These are phyloP conservation scores for Varanus salvator DNA, from an alignment of 2,113 vertebrate genomes.

Conservation along the genomic window DNA sequence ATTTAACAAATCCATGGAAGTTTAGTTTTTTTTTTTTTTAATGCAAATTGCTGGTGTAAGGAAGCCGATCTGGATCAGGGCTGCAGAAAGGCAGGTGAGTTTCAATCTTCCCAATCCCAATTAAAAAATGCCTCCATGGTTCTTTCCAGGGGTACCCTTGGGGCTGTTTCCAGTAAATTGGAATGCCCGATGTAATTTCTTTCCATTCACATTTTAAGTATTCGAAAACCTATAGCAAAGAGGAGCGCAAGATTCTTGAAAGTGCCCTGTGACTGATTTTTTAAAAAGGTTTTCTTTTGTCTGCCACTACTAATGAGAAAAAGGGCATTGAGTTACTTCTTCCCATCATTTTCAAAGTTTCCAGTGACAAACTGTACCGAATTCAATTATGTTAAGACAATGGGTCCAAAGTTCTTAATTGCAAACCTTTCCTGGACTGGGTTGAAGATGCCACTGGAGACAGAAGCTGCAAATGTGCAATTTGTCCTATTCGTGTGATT, in stretches of 20 bases:
- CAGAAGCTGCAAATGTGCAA: not conserved
- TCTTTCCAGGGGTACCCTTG: too few species aligned
- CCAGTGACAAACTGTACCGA: not conserved
- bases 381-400: conserved; percentile 6
- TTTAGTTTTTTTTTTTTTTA: not conserved
- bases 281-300: not conserved
- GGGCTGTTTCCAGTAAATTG: not conserved
- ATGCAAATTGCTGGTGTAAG: not conserved
- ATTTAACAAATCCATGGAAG: not conserved
- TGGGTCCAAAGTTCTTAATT: conserved; percentile 10
- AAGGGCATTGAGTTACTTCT: not conserved
- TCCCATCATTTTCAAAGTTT: not conserved
- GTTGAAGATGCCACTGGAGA: not conserved
- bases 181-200: not conserved
- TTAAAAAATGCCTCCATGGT: not conserved
- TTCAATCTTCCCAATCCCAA: not conserved
- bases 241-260: not conserved
- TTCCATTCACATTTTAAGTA: not conserved
- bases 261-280: not conserved
- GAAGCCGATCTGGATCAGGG: not conserved
- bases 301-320: not conserved
- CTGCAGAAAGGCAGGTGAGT: not conserved
- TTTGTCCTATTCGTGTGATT: not conserved
- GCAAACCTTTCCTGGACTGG: not conserved
- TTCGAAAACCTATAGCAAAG: not conserved